Conservation (phyloP, 2,888 invertebrate genomes). For the Apodemia mormo region DNA sequence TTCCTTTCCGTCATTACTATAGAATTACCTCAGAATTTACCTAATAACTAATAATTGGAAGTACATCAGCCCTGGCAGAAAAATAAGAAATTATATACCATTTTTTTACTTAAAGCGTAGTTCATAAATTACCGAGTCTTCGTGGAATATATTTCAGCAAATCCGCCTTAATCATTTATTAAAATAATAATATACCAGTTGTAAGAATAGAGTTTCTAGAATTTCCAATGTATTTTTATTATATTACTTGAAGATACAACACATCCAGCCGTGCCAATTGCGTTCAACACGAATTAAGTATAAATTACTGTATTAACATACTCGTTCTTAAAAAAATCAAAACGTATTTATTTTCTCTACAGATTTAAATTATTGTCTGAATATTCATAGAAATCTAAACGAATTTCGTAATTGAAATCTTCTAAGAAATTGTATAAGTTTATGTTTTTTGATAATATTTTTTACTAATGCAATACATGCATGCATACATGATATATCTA, state of each 20-base stretch:
- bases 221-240: neutral
- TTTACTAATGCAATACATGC: too few species aligned
- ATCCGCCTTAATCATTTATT: neutral
- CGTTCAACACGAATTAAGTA: too few species aligned
- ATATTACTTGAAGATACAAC: neutral
- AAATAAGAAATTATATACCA: neutral
- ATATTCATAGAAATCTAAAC: too few species aligned
- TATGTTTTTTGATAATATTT: too few species aligned
- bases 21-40: neutral
- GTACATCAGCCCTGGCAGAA: neutral
- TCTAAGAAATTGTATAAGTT: too few species aligned
- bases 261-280: too few species aligned
- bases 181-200: neutral
- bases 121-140: conserved; percentile 1
- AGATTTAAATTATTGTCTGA: too few species aligned
- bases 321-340: too few species aligned
- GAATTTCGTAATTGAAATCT: too few species aligned
- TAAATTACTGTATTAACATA: too few species aligned
- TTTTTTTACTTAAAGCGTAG: neutral
- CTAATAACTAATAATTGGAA: neutral
- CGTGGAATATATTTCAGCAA: neutral
- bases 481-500: too few species aligned
- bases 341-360: too few species aligned
- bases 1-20: neutral
- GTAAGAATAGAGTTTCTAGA: neutral